Conservation (phyloP, 2,888 invertebrate species). For the Resseliella maxima region DNA sequence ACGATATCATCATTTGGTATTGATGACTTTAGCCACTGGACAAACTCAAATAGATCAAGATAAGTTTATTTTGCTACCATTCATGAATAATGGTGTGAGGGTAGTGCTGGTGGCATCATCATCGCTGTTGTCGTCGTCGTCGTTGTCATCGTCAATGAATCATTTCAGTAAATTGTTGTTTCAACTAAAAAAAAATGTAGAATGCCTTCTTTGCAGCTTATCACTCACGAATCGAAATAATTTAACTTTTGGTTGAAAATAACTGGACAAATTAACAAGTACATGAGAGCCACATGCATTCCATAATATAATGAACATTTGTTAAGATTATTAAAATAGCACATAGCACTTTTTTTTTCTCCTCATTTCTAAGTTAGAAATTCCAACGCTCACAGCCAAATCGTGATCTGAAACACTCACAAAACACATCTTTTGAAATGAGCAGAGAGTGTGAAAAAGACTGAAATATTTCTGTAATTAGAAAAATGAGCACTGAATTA, state of each 20-base stretch:
- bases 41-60: background rate
- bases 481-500: conserved; percentile 10
- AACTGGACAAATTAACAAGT: background rate
- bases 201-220: background rate
- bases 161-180: background rate
- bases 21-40: conserved; percentile 11
- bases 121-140: too few species aligned
- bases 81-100: background rate
- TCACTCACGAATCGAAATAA: too few species aligned
- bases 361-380: too few species aligned
- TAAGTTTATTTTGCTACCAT: background rate
- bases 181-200: background rate
- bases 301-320: background rate
- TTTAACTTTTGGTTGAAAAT: too few species aligned
- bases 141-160: too few species aligned
- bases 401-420: background rate
- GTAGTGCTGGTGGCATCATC: background rate
- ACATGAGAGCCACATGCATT: background rate
- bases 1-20: background rate
- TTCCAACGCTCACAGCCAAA: background rate
- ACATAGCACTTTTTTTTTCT: too few species aligned
- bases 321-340: background rate
- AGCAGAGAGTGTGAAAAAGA: too few species aligned
- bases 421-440: background rate
- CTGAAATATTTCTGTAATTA: background rate